Evolutionary conservation across 2,888 invertebrate genomes (phyloP), one percentile per base, ranked within the genome.

Genomic region (Drosophila subsilvestris): DNA sequence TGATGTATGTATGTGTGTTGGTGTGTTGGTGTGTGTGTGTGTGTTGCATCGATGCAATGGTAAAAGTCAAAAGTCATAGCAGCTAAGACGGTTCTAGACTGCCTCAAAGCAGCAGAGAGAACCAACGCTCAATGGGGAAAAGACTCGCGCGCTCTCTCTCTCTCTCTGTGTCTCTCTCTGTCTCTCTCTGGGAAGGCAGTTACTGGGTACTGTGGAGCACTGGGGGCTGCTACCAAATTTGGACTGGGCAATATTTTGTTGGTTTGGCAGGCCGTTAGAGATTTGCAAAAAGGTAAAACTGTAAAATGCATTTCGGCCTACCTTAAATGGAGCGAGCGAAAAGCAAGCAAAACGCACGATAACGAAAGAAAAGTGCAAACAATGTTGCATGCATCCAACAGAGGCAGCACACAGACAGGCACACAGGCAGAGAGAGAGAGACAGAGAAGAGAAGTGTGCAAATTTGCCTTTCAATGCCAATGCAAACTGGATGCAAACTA

Each of bases 21-120:
- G 32, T 32, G 32, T 32, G 32, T 32, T 32, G 25, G 25, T 25
- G 37, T 14, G 6, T 37, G 29, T 32, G 32, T 14, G 27, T 65
- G 60, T 58, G 44, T 18, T 57, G 54, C 55, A 54, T 47, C 42
- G 49, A 43, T 49, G 60, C 53, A 70, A 80, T 86, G 80, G 77
- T 68, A 74, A 83, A 86, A 86, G 82, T 86, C 82, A 83, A 86
- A 83, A 71, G 82, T 86, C 84, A 84, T 50, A 58, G 43, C 62
- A 42, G 63, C 59, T 18, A 43, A 27, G 53, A 44, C 55, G 14
- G 79, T 79, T 74, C 84, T 75, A 44, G 58, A 37, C 37, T 37
- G 9, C 27, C 27, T 9, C 37, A 6, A 37, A 14, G 37, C 5
- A 37, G 37, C 2, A 14, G 6, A 37, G 37, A 20, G 20, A 37